Base-by-base conservation (phyloP, 1,140 invertebrate genomes). In the Drosophila quadrilineata region DNA sequence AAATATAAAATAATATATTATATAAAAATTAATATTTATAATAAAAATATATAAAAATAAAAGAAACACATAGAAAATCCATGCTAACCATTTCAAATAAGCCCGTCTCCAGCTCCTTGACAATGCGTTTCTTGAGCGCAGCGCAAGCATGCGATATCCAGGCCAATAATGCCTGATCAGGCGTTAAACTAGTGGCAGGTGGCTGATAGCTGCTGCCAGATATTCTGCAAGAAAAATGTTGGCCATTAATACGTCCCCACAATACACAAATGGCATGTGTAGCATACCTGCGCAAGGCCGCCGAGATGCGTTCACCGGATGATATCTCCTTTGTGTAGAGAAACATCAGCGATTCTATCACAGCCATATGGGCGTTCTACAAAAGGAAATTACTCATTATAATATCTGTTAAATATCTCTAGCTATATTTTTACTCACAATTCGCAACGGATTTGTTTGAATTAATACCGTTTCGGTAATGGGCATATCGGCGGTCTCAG, bases 291-390 rank as follows among this genome's bases (percentile, higher is more conserved):
- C 94, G 92, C 48, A 98, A 95, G 43, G 97, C 96, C 53, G 96
- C 94, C 17, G 95, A 92, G 21, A 98, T 95, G 46, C 96, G 92
- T 73, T 99, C 97, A 28, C 95, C 92, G 12, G 96, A 97, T 60
- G 98, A 95, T 57, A 98, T 95, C 91, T 99, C 97, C 85, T 96
- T 95, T 67, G 97, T 95, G 91, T 98, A 98, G 64, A 99, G 93
- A 75, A 94, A 93, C 98, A 99, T 99, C 89, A 99, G 92, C 71
- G 96, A 96, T 92, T 99, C 98, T 91, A 99, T 98, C 90, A 99
- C 95, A 90, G 96, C 94, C 93, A 99, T 95, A 91, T 99, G 98
- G 71, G 97, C 96, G 90, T 93, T 95, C 98, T 99, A 21, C 16
- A 69, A 62, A 8, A 14, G 12, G 14, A 2, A 9, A 1, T 22